Conservation (phyloP, 2,797 vertebrate genomes). For the Nyctibius grandis region DNA sequence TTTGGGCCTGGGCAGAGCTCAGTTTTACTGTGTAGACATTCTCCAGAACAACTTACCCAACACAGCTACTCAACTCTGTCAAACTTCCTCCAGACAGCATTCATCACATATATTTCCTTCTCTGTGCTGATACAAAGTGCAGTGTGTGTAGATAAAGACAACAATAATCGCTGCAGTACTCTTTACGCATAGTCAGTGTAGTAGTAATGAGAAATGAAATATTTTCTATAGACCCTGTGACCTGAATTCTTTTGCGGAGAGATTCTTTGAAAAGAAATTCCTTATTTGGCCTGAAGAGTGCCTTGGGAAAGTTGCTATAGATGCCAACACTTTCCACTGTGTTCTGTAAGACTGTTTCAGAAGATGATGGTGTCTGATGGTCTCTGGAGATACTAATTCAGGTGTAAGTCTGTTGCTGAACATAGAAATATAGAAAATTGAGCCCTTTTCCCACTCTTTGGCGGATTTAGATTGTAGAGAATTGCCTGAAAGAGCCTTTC, state of each 20-base stretch:
- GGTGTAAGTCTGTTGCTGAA: background rate
- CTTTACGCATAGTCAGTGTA: background rate
- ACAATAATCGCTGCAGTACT: background rate
- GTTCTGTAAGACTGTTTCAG: background rate
- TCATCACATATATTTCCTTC: background rate
- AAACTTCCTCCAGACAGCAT: background rate
- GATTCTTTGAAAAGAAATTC: constrained; percentile 34
- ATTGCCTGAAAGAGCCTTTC: background rate
- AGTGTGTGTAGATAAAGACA: background rate
- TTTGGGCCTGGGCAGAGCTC: background rate
- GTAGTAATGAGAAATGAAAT: background rate
- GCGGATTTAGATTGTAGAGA: background rate
- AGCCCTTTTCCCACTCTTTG: background rate
- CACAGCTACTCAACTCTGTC: background rate
- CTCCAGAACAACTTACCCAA: background rate
- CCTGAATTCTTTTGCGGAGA: constrained; percentile 23
- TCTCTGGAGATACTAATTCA: background rate
- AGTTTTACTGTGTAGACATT: background rate
- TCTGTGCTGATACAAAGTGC: background rate
- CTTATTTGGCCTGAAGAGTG: constrained; percentile 37
- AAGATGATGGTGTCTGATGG: background rate
- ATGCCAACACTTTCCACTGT: background rate
- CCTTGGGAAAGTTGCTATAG: background rate
- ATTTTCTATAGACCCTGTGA: constrained; percentile 20
- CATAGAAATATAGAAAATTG: background rate